Evolutionary conservation across 2,113 vertebrate species (phyloP).

Genomic region (Suncus etruscus): DNA sequence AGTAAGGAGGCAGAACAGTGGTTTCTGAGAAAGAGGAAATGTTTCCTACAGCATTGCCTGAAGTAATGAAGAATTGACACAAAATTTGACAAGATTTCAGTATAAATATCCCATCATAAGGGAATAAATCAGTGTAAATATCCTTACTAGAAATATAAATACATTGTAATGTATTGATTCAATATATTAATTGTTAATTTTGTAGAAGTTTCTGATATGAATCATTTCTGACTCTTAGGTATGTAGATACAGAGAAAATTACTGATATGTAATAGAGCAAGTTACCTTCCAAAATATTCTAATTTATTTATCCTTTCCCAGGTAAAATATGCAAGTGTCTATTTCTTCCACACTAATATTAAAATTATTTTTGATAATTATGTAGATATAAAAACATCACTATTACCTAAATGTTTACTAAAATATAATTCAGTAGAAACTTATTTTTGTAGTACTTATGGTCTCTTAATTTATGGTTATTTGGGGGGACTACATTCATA

Average conservation of each 20-base stretch:
- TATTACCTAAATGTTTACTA: neutral
- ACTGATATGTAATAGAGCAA: neutral
- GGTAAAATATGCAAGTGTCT: neutral
- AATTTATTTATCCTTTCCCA: neutral
- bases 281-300: neutral
- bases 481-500: too few species aligned
- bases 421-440: neutral
- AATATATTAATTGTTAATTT: neutral
- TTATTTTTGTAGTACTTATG: neutral
- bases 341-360: neutral
- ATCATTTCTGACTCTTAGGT: neutral
- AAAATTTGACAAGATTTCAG: neutral
- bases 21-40: neutral
- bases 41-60: neutral
- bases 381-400: neutral
- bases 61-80: neutral
- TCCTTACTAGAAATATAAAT: neutral
- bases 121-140: neutral
- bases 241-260: neutral
- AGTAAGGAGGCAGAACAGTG: neutral
- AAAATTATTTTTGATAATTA: constrained; percentile 19
- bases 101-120: neutral
- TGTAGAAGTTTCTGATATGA: neutral
- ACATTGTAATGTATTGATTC: neutral
- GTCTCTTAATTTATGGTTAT: neutral